Percentiles rank a stretch among this genome's conserved stretches.
Evolutionary conservation across 2,888 invertebrate species (phyloP).

Genomic region (Zonitis immaculata): DNA sequence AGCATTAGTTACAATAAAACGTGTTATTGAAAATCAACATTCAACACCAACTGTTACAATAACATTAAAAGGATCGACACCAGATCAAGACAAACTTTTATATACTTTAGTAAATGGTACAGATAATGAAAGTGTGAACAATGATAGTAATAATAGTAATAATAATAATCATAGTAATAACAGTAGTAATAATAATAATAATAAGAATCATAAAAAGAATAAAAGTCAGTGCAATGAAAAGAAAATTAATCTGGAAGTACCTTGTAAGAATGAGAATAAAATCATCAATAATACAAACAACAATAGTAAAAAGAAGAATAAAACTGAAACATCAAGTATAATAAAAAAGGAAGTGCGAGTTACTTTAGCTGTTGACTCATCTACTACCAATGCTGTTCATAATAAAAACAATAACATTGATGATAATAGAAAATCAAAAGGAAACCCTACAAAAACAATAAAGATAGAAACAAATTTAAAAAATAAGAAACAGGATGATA

Average conservation of each 20-base stretch:
- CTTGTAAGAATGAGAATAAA: conserved; percentile 13
- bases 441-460: not conserved
- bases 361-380: conserved; percentile 35
- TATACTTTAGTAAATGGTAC: conserved; percentile 66
- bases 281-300: conserved; percentile 11
- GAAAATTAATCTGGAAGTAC: conserved; percentile 20
- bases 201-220: conserved; percentile 31
- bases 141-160: conserved; percentile 11
- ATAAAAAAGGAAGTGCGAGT: conserved; percentile 39
- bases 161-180: conserved; percentile 19
- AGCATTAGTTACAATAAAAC: conserved; percentile 66
- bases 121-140: conserved; percentile 32
- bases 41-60: conserved; percentile 72
- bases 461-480: conserved; percentile 17
- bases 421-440: conserved; percentile 4
- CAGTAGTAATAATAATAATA: too few relatives aligned
- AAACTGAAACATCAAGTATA: conserved; percentile 23
- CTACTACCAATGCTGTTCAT: not conserved
- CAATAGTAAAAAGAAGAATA: conserved; percentile 25
- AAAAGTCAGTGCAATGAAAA: conserved; percentile 23
- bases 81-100: conserved; percentile 67
- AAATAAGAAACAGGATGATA: conserved; percentile 13
- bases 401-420: conserved; percentile 4
- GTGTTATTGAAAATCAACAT: conserved; percentile 62
- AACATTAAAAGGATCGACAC: conserved; percentile 68